Percentiles rank a stretch among this genome's conserved stretches.
phyloP scores from a whole-genome alignment of 2,888 invertebrate species.

The Slavum lentiscoides region DNA sequence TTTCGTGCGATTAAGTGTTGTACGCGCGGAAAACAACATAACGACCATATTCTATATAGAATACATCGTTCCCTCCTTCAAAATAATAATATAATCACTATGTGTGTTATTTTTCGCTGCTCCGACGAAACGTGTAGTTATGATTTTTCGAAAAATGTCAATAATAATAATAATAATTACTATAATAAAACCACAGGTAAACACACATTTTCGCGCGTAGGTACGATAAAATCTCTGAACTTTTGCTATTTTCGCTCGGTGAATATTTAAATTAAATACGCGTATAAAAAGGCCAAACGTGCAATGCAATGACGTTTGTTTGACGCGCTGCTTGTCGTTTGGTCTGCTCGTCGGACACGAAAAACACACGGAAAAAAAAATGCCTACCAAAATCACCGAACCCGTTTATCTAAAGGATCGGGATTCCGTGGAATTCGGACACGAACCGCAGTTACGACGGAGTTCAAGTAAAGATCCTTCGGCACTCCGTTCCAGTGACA shows the following conservation, averaged over 20 bases:
- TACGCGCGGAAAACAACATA: too few species aligned
- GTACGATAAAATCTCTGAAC: not conserved
- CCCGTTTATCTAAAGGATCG: conserved; percentile 13
- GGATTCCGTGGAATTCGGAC: not conserved
- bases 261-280: not conserved
- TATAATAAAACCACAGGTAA: not conserved
- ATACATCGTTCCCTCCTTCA: too few species aligned
- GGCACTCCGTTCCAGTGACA: not conserved
- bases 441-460: not conserved
- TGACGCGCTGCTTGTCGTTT: not conserved
- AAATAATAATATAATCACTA: too few species aligned
- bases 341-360: not conserved
- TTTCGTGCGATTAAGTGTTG: too few species aligned
- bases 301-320: not conserved
- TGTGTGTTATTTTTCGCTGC: too few species aligned
- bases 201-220: not conserved
- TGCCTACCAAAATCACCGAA: not conserved
- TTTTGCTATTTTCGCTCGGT: not conserved
- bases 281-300: not conserved
- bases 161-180: too few species aligned
- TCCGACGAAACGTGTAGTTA: not conserved
- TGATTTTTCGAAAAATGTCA: not conserved
- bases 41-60: too few species aligned
- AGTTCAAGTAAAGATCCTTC: not conserved
- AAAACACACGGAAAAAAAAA: not conserved